Percentiles rank a stretch among this genome's conserved stretches.
Conservation (phyloP, 2,888 invertebrate genomes). For the Seira ritae region DNA sequence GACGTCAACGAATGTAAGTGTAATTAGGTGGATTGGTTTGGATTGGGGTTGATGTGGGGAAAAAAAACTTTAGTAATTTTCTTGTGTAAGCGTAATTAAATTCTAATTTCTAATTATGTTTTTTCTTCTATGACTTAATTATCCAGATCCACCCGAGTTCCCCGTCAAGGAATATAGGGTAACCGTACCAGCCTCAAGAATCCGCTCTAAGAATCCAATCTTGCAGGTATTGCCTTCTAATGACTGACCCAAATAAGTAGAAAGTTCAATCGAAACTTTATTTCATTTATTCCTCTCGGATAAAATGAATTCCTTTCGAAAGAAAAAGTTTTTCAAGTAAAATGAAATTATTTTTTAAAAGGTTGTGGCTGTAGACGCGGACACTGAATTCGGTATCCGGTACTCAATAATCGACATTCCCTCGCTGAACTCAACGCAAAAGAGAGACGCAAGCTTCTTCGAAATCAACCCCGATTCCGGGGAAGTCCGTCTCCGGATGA, state of each 20-base stretch:
- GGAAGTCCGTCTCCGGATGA: constrained; percentile 80
- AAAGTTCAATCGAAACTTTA: no score
- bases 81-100: background rate
- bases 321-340: no score
- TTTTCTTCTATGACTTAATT: constrained; percentile 13
- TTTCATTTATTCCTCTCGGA: no score
- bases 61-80: background rate
- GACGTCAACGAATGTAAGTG: constrained; percentile 84
- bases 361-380: constrained; percentile 86
- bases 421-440: constrained; percentile 78
- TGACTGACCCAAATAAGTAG: no score
- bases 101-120: constrained; percentile 28
- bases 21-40: constrained; percentile 13
- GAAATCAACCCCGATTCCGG: constrained; percentile 86
- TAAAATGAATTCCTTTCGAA: no score
- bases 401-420: constrained; percentile 86
- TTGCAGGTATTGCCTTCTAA: constrained; percentile 68
- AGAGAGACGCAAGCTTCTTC: constrained; percentile 80
- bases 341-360: no score
- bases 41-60: background rate
- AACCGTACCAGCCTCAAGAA: constrained; percentile 74
- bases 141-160: constrained; percentile 74
- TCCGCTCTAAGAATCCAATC: constrained; percentile 71
- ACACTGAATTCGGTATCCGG: constrained; percentile 84
- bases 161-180: constrained; percentile 75